Base-by-base conservation (phyloP, 2,797 vertebrate genomes). In the Periparus ater region DNA sequence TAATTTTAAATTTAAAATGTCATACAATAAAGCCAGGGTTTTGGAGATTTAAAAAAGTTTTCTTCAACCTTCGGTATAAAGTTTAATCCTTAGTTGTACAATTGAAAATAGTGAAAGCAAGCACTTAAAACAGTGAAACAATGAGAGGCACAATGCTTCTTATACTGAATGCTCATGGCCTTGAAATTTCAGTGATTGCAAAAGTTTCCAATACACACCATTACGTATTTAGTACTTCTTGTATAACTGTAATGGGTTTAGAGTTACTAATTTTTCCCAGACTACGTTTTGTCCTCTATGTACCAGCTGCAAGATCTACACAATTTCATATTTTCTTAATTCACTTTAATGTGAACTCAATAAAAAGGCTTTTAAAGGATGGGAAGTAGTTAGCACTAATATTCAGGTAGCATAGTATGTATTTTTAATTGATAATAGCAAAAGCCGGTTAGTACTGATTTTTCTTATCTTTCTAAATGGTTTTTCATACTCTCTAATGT, bases 391-490 rank as follows among this genome's bases (percentile, higher is more conserved):
- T 83, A 81, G 47, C 29, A 51, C 42, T 51, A 57, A 62, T 89
- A 73, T 72, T 80, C 72, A 72, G 51, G 44, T 74, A 75, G 10
- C 1, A 0, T 29, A 45, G 8, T 53, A 38, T 50, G 15, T 62
- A 20, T 70, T 38, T 73, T 82, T 86, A 87, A 74, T 84, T 87
- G 81, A 62, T 72, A 89, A 85, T 38, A 57, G 42, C 55, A 94
- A 82, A 87, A 74, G 21, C 9, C 61, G 14, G 1, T 62, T 90
- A 82, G 25, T 63, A 15, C 34, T 78, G 68, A 36, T 92, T 93
- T 94, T 94, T 91, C 15, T 91, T 91, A 62, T 76, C 21, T 73
- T 57, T 87, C 38, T 77, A 61, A 89, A 77, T 92, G n/a, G 32
- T 67, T 91, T 91, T 88, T 89, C 44, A 23, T 74, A 34, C 5